phyloP scores from a whole-genome alignment of 2,888 invertebrate genomes.

The Drosophila ustulata region DNA sequence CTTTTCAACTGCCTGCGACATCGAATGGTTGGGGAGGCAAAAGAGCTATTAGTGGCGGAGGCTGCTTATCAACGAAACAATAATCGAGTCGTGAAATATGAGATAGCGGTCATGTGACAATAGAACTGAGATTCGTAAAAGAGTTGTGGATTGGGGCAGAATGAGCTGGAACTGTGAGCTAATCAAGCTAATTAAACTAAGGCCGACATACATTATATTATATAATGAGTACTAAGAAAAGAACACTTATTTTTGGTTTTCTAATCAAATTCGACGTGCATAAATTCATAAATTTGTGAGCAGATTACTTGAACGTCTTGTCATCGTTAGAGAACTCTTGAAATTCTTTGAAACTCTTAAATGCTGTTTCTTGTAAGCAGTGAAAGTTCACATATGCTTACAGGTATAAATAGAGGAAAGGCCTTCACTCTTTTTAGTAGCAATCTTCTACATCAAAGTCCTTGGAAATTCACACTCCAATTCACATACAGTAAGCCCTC shows the following conservation, averaged over 20 bases:
- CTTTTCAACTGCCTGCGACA: slow-evolving; percentile 4
- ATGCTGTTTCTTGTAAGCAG: not conserved
- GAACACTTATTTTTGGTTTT: not conserved
- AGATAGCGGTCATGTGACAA: slow-evolving; percentile 47
- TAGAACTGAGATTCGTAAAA: slow-evolving; percentile 11
- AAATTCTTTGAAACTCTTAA: not conserved
- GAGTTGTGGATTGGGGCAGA: slow-evolving; percentile 11
- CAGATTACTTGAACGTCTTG: not conserved
- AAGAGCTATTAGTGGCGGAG: slow-evolving; percentile 4
- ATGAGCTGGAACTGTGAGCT: slow-evolving; percentile 8
- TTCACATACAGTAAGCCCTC: not conserved
- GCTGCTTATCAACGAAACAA: slow-evolving; percentile 62
- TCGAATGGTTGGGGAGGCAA: not conserved
- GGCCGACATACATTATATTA: not conserved
- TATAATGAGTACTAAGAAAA: too few species aligned
- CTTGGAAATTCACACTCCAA: slow-evolving; percentile 20
- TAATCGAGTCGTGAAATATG: slow-evolving; percentile 67
- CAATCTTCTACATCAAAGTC: slow-evolving; percentile 23
- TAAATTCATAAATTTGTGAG: not conserved
- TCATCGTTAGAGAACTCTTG: not conserved
- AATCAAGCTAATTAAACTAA: slow-evolving; percentile 23
- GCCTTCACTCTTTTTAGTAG: not conserved
- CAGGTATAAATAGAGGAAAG: slow-evolving; percentile 1
- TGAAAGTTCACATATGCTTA: slow-evolving; percentile 9
- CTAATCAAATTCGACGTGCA: not conserved